These are phyloP conservation scores for Dromas ardeola DNA, from an alignment of 2,113 vertebrate genomes.

Conservation along the genomic window DNA sequence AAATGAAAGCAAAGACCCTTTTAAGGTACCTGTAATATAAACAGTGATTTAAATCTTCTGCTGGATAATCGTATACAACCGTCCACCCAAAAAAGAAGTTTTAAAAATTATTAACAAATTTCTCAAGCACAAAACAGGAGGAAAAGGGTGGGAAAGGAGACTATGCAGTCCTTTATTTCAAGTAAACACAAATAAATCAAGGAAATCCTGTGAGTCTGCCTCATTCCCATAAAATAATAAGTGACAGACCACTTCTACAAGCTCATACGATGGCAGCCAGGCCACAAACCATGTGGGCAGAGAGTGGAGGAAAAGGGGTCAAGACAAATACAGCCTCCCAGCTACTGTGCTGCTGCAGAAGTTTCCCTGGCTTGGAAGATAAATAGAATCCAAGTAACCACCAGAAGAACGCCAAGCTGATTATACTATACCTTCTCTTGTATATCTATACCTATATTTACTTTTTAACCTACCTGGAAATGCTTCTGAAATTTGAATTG, in stretches of 20 bases:
- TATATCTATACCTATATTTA: not conserved
- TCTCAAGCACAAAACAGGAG: not conserved
- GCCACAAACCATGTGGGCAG: rapidly evolving
- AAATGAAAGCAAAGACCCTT: not conserved
- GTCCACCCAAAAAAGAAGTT: rapidly evolving
- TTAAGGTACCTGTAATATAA: not conserved
- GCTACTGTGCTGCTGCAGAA: not conserved
- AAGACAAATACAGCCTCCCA: not conserved
- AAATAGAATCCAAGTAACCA: not conserved
- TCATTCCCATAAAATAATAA: not conserved
- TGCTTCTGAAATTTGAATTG: not conserved
- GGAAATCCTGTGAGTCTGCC: not conserved
- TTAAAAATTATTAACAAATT: not conserved
- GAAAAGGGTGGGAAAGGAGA: not conserved
- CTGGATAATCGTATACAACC: not conserved
- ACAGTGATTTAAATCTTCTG: not conserved
- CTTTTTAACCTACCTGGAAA: not conserved
- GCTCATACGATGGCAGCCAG: not conserved
- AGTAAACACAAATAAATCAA: not conserved
- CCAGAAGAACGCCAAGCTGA: not conserved
- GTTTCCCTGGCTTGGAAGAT: not conserved
- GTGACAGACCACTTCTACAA: not conserved
- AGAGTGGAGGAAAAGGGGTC: not conserved
- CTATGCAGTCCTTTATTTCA: not conserved
- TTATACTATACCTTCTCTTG: not conserved